Base-by-base conservation (phyloP, 2,888 invertebrate species). In the Diarsia brunnea region DNA sequence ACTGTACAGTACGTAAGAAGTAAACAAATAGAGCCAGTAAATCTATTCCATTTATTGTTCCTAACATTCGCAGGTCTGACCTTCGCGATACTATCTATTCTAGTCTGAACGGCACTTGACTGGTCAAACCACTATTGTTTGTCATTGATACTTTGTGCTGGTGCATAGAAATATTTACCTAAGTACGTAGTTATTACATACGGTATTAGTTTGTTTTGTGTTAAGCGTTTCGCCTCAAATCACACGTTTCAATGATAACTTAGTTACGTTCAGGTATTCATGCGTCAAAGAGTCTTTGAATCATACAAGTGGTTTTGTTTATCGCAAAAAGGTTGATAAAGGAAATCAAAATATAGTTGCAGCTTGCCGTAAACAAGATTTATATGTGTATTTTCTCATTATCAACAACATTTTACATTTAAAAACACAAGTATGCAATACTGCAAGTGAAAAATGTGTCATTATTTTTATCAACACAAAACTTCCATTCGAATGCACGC, bases 41-140 rank as follows among this genome's bases (percentile, higher is more conserved):
- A 63, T 68, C 38, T 80, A 58, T 71, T 75, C 1, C 24, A 75
- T 81, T 64, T 81, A 80, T 72, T 81, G 72, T 69, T 72, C 11
- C 63, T 66, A 75, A 75, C 75, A 75, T 79, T 83, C 58, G 78
- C 83, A 81, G 73, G 73, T 83, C 70, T 84, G 90, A 92, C 92
- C 93, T 92, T 92, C 90, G 83, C 76, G 79, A 85, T 87, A 83
- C 81, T 84, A 84, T 87, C 87, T 86, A 88, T 73, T 81, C 66
- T 71, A 84, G 79, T 82, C 80, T 81, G 82, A 87, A 82, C 85
- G 65, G 78, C 84, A 83, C 87, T 75, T 76, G 87, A 89, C 90
- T 88, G 87, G 90, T 90, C 88, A 78, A 78, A 85, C 88, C 76
- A 81, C 89, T 87, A 87, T 89, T 89, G 84, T 88, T 84, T 73